phyloP scores from a whole-genome alignment of 2,113 vertebrate genomes.

The Chlamydotis undulata region DNA sequence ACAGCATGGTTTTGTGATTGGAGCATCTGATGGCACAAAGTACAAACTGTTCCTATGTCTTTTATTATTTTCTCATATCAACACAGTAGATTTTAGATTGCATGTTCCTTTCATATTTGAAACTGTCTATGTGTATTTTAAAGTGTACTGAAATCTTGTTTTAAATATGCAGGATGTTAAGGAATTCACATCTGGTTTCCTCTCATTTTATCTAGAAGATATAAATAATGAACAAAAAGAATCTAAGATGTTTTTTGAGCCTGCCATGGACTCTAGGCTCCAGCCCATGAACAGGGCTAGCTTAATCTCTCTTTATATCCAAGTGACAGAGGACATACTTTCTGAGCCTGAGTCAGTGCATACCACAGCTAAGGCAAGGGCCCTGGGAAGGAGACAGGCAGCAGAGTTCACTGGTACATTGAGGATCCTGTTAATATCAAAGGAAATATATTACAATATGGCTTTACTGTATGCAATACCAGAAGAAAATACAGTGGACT shows the following conservation, averaged over 20 bases:
- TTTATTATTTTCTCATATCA: slow-evolving; percentile 9
- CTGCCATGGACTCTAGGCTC: background rate
- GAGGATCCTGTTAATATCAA: background rate
- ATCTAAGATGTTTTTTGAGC: background rate
- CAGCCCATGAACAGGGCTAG: background rate
- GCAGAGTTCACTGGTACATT: background rate
- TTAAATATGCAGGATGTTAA: background rate
- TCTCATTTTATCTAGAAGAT: background rate
- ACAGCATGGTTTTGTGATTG: background rate
- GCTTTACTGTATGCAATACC: background rate
- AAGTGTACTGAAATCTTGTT: background rate
- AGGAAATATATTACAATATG: background rate
- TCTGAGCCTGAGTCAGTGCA: background rate
- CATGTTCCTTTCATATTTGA: slow-evolving; percentile 8
- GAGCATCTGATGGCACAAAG: background rate
- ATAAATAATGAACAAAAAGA: background rate
- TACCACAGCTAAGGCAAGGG: background rate
- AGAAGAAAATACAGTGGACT: background rate
- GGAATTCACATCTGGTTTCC: background rate
- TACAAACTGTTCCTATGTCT: background rate
- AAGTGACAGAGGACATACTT: background rate
- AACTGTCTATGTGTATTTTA: background rate
- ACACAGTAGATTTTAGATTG: background rate
- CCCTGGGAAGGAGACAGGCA: background rate
- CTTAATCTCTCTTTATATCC: background rate